Evolutionary conservation across 2,888 invertebrate species (phyloP), one percentile per base, ranked within the genome.

Genomic region (Lypha dubia): DNA sequence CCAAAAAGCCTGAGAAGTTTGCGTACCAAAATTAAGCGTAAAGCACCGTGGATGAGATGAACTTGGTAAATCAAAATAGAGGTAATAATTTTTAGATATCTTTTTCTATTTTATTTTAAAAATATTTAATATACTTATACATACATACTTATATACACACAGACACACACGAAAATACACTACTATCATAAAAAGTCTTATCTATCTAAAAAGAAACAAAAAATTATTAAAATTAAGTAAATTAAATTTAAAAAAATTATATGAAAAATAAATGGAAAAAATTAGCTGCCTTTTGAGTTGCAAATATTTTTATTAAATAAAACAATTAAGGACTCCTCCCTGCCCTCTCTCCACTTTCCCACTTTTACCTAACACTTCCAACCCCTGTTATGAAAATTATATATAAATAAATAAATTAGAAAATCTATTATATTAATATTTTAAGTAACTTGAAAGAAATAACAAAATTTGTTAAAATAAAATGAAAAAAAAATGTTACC

Each of bases 11-110:
- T 91, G 80, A 89, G 92, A 24, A 90, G 89, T 65, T 79, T 92
- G 65, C 91, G 92, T 32, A 91, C 91, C 75, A 92, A 92, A 87
- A 90, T 92, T 62, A 92, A 92, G 85, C 89, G 92, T 24, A 92
- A 92, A 83, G 88, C 91, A 11, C 87, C 91, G n/a, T 92, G 91
- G 89, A 89, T 91, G 88, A 92, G 92, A 84, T 84, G 84, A 84
- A 84, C 73, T 77, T 81, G 84, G 84, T 84, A 84, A 74, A 80
- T 60, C 51, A 74, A 49, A 77, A 53, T 15, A 35, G 53, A 79
- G 73, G 65, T 79, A 73, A n/a, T n/a, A n/a, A 79, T 41, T 63
- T 75, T 56, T 62, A 53, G 5, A 53, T 4, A 2, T 4, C 5
- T 28, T 28, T 38, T 60, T 51, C 63, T 13, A 49, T n/a, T n/a